Evolutionary conservation across 2,888 invertebrate species (phyloP), one percentile per base, ranked within the genome.

Genomic region (Platypus cylindrus): DNA sequence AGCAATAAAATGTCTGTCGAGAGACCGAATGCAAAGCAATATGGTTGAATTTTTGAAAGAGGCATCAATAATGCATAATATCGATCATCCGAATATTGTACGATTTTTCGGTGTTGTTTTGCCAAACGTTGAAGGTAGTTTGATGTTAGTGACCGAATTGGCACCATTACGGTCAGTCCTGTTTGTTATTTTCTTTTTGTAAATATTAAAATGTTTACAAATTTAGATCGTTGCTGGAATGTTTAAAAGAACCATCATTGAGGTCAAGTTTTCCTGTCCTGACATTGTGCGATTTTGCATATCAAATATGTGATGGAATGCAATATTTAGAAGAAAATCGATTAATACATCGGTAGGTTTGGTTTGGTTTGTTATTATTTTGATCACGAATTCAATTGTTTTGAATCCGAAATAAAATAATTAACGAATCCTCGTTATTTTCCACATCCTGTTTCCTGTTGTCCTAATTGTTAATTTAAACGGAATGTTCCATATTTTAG

Each of bases 281-380:
- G 31, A 84, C 86, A 11, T 70, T 98, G 17, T 95, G 93, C 65
- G 87, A 90, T 63, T 97, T 95, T 62, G 87, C 93, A 22, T 77
- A 85, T 55, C 94, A 95, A 65, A 91, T 95, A 33, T 89, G 89
- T 63, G 87, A 90, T 65, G 98, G 97, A 32, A 98, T 98, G 97
- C 80, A 84, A 58, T 98, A 97, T 65, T 69, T 98, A 48, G 95
- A 95, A 65, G 80, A 79, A 43, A 93, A 94, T 66, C 75, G 95
- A 60, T 75, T 98, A 53, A 95, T 98, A 56, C 97, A 98, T 65
- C 75, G 80, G 78, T 78, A 63, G 47, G 42, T 33, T 11, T 2
- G n/a, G 11, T n/a, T n/a, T n/a, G n/a, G n/a, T n/a, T n/a, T n/a
- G n/a, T n/a, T n/a, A n/a, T n/a, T n/a, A n/a, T n/a, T n/a, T n/a